A percentile compares a stretch with the other conserved stretches of the same genome.
These are phyloP conservation scores for Marronus borbonicus DNA, from an alignment of 2,888 invertebrate species.

Conservation along the genomic window DNA sequence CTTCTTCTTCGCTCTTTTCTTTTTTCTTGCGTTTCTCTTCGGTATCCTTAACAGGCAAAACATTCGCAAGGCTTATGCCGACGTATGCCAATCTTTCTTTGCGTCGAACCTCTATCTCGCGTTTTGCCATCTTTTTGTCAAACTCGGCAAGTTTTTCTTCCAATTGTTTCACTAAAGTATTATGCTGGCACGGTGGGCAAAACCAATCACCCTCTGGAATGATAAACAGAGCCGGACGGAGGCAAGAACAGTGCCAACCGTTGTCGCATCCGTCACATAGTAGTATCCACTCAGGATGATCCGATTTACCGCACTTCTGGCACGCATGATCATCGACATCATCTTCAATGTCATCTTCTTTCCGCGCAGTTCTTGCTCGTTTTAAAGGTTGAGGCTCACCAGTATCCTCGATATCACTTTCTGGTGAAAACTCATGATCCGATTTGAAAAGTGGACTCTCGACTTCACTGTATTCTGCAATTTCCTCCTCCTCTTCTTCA, in stretches of 20 bases:
- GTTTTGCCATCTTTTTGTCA: conserved; percentile 80
- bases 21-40: conserved; percentile 55
- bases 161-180: conserved; percentile 83
- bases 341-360: conserved; percentile 71
- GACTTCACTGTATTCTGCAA: conserved; percentile 66
- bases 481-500: conserved; percentile 69
- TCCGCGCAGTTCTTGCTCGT: conserved; percentile 88
- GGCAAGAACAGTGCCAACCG: conserved; percentile 98
- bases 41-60: conserved; percentile 71
- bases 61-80: conserved; percentile 82
- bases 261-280: conserved; percentile 96
- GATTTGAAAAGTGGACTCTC: conserved; percentile 77
- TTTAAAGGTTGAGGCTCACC: conserved; percentile 83
- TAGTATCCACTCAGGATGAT: conserved; percentile 98
- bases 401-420: conserved; percentile 86
- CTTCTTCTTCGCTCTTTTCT: conserved; percentile 66
- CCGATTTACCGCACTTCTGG: conserved; percentile 89
- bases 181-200: conserved; percentile 98
- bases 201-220: conserved; percentile 99
- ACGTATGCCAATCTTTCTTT: conserved; percentile 83
- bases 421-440: conserved; percentile 95
- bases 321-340: conserved; percentile 83
- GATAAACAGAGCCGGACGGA: conserved; percentile 91
- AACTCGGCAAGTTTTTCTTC: conserved; percentile 83
- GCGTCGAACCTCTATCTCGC: conserved; percentile 78